Evolutionary conservation across 2,113 vertebrate genomes (phyloP), one percentile per base, ranked within the genome.

Genomic region (Cavia porcellus): DNA sequence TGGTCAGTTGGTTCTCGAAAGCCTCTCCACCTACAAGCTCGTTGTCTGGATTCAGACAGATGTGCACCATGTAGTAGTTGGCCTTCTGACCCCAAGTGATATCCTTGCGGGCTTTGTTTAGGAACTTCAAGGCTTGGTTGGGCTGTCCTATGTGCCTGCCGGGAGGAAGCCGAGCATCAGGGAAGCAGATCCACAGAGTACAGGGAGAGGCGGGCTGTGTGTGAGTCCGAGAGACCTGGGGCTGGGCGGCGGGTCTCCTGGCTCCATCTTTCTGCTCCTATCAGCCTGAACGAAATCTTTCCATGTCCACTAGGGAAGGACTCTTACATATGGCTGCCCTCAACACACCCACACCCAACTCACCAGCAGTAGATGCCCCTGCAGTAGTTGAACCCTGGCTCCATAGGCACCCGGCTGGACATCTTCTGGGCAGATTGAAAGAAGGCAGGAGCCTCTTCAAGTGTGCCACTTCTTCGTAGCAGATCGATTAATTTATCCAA

Each of bases 1-100:
- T 96, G 0, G 90, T 87, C 50, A 84, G 84, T 50, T 94, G 59
- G 80, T 35, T 98, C 86, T 98, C 96, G 50, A 99, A 98, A 47
- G 97, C 97, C 57, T 99, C 98, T 86, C 98, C 98, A 0, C 98
- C 98, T 74, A 99, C 35, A 9, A 98, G 96, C 87, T 99, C 98
- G 0, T 98, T 98, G 96, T 99, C 98, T 8, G 98, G 98, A 96
- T 99, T 98, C 35, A 99, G 98, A 72, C 97, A 98, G 95, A 99
- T 98, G 45, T 98, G 98, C 84, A 99, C 97, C 98, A 98, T 98
- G 92, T 84, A 92, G n/a, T 90, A 98, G 64, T 97, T 81, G 77
- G 98, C 98, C 13, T 77, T 97, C 81, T 97, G 98, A 45, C 97
- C 98, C 98, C 98, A 99, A 0, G 97, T 96, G 30, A 93, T 95